Conservation (phyloP, 1,140 invertebrate genomes). For the Sycophaga agraensis region DNA sequence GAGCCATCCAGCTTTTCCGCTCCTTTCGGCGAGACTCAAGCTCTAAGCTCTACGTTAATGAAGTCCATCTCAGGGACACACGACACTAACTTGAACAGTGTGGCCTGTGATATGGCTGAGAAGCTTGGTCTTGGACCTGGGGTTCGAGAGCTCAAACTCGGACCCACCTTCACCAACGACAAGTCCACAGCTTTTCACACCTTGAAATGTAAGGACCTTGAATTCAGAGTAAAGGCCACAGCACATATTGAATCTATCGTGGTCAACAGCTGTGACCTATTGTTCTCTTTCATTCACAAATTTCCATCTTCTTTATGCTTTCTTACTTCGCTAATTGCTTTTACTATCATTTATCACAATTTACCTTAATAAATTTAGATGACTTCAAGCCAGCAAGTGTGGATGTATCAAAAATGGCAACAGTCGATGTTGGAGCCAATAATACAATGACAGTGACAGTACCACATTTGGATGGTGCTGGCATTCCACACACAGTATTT, state of each 20-base stretch:
- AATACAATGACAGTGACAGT: constrained; percentile 91
- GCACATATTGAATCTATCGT: neutral
- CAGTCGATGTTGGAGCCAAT: constrained; percentile 82
- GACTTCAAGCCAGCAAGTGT: constrained; percentile 97
- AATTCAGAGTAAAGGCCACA: neutral
- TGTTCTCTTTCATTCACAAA: neutral
- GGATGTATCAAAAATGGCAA: constrained; percentile 86
- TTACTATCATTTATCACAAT: neutral
- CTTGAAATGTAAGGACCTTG: constrained; percentile 75
- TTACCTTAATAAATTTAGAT: constrained; percentile 66
- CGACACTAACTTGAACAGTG: constrained; percentile 19
- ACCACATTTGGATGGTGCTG: constrained; percentile 88
- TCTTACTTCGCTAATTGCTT: neutral
- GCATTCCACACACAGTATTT: constrained; percentile 87
- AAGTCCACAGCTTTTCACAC: constrained; percentile 79
- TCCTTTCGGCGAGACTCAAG: constrained; percentile 7
- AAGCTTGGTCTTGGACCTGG: constrained; percentile 72
- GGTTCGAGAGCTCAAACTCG: constrained; percentile 79
- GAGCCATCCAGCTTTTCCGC: constrained; percentile 1
- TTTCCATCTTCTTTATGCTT: neutral
- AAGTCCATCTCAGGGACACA: constrained; percentile 21
- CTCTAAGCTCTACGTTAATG: constrained; percentile 11
- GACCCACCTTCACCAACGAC: constrained; percentile 74
- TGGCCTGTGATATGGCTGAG: constrained; percentile 64
- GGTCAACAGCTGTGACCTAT: constrained; percentile 16